Percentiles rank a stretch among this genome's conserved stretches.
Conservation (phyloP, 2,797 vertebrate species). For the Huso huso region DNA sequence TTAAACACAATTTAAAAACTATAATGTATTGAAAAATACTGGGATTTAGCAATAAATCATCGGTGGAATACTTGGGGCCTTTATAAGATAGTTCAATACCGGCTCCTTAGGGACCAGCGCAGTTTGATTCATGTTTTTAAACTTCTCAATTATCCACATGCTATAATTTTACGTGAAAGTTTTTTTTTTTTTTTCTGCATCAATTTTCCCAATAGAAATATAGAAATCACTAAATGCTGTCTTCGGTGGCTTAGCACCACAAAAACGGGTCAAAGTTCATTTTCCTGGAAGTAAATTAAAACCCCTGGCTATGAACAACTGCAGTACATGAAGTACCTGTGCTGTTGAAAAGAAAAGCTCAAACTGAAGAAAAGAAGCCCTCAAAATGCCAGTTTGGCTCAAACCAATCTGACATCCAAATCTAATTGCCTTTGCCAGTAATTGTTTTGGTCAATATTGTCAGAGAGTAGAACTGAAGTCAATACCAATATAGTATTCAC, state of each 20-base stretch:
- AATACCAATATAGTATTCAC: not conserved
- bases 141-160: conserved; percentile 95
- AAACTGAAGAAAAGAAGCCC: not conserved
- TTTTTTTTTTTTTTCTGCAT: conserved; percentile 56
- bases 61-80: conserved; percentile 86
- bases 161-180: conserved; percentile 89
- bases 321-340: conserved; percentile 1
- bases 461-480: not conserved
- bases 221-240: conserved; percentile 32
- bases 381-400: not conserved
- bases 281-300: conserved; percentile 71
- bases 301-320: conserved; percentile 44
- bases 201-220: conserved; percentile 50
- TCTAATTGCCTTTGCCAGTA: not conserved
- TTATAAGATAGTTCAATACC: conserved; percentile 96
- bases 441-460: not conserved
- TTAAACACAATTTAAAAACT: conserved; percentile 99
- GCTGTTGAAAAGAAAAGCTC: not conserved
- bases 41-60: conserved; percentile 99
- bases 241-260: conserved; percentile 59
- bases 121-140: conserved; percentile 99
- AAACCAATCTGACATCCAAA: not conserved
- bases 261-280: conserved; percentile 77
- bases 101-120: conserved; percentile 79
- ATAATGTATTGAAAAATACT: conserved; percentile 99